Percentiles rank a stretch among this genome's conserved stretches.
Conservation (phyloP, 2,888 invertebrate genomes). For the Drosophila vallismaia region DNA sequence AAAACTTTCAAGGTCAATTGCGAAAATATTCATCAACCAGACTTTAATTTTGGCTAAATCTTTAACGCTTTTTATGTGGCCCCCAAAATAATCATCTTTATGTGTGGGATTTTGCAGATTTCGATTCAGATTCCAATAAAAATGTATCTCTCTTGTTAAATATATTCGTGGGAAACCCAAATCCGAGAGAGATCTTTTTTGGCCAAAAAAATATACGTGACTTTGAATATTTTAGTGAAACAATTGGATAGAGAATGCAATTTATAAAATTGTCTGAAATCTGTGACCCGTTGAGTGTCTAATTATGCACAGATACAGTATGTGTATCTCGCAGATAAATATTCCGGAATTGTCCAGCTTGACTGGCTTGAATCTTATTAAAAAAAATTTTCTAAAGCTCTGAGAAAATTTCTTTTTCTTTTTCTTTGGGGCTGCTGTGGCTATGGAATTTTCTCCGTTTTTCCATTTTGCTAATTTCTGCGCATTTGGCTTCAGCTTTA, state of each 20-base stretch:
- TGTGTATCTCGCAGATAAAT: constrained; percentile 30
- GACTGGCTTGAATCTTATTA: constrained; percentile 10
- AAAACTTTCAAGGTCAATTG: constrained; percentile 36
- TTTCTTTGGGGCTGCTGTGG: constrained; percentile 19
- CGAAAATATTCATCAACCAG: constrained; percentile 33
- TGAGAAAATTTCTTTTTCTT: constrained; percentile 20
- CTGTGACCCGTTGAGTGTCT: constrained; percentile 24
- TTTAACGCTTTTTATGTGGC: constrained; percentile 45
- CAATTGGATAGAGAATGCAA: constrained; percentile 36
- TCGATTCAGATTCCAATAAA: constrained; percentile 9
- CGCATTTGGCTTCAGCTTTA: constrained; percentile 29
- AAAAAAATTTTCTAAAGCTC: constrained; percentile 15
- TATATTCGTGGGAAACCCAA: constrained; percentile 38
- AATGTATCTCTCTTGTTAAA: constrained; percentile 20
- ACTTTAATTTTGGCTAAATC: constrained; percentile 35
- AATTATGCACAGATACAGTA: constrained; percentile 32
- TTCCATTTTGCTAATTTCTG: constrained; percentile 46
- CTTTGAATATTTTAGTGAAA: constrained; percentile 53
- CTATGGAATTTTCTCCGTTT: constrained; percentile 33
- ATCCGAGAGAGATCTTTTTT: constrained; percentile 26
- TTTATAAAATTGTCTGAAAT: constrained; percentile 51
- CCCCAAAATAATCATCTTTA: not conserved
- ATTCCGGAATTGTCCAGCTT: not conserved
- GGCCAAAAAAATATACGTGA: constrained; percentile 41
- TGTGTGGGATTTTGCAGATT: constrained; percentile 35